Base-by-base conservation (phyloP, 2,113 vertebrate genomes). In the Hemicordylus capensis region DNA sequence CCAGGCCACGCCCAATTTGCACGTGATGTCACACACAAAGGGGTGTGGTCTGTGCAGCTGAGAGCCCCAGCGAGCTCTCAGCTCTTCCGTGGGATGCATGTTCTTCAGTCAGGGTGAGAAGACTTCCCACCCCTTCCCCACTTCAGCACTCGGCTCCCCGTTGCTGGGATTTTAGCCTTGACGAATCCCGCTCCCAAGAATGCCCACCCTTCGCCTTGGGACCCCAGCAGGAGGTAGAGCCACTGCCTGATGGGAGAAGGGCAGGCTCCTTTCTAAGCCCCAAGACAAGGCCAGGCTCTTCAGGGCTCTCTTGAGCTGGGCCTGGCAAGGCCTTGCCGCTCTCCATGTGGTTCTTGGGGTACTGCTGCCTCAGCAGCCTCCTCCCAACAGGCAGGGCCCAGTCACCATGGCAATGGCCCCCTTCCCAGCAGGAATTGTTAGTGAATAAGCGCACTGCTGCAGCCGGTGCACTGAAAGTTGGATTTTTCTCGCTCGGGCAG, bases 361-460 rank as follows among this genome's bases (percentile, higher is more conserved):
- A 80, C 80, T 74, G 64, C n/a, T n/a, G n/a, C n/a, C 58, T 83
- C 86, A 76, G 91, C 90, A 88, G 89, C 84, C 76, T 80, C 67
- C 15, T 83, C 72, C 72, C 85, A 73, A 90, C 64, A 15, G 87
- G 82, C 69, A 46, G 79, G 77, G 44, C 34, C 28, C 46, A 0
- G 91, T 89, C 89, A 87, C 91, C 92, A 88, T 89, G 81, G 90
- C 54, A 88, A 93, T 76, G 26, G 15, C 34, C 31, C 75, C 54
- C 79, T 58, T 64, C 76, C 83, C 39, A 39, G 37, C 8, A 61
- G 54, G 51, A 73, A 80, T 90, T 44, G 51, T 64, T 70, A 46
- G 54, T 88, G 80, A 89, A 75, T 79, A 39, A 82, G 1, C 34
- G 56, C n/a, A 19, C 46, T 4, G 24, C 1, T 3, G 37, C 54